Base-by-base conservation (phyloP, 2,888 invertebrate genomes). In the Branchipolynoe longqiensis region DNA sequence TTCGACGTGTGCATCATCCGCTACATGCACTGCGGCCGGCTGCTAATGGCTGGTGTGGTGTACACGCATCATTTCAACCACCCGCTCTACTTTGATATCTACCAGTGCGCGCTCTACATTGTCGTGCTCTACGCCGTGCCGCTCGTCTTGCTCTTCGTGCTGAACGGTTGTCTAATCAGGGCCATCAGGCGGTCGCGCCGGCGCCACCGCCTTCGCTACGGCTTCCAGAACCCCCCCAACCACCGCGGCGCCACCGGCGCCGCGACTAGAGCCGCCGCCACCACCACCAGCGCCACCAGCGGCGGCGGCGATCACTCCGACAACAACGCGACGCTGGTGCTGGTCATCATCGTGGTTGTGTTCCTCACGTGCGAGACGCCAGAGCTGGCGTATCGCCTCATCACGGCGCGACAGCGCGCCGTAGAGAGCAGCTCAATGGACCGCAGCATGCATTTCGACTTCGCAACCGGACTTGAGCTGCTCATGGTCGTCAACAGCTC, bases 361-460 rank as follows among this genome's bases (percentile, higher is more conserved):
- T 89, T 88, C 59, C 73, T 89, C 41, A 69, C 87, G 4, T 89
- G 89, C 83, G 88, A 89, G 59, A 87, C 89, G 28, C 89, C 88
- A n/a, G 84, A 84, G 69, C 73, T 84, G 14, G 54, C 54, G 12
- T 48, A 73, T 33, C 40, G 62, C 22, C 48, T 78, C 28, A 54
- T 28, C 12, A 78, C 54, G 25, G 28, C 78, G 12, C 1, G 69
- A 8, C 6, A 56, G 22, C 33, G 48, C 3, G 41, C 48, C 48
- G n/a, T 84, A 1, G 31, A 69, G 33, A 28, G 73, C 31, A 62
- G 41, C 41, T 33, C 8, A 28, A 48, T 69, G 41, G 48, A 84
- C 62, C 31, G 69, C 48, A 54, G 22, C 22, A 25, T 25, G 22
- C 62, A 59, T 22, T 40, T 48, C 33, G 69, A 41, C 38, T 69